Base-by-base conservation (phyloP, 2,888 invertebrate species). In the Eumacrocentrus americanus region DNA sequence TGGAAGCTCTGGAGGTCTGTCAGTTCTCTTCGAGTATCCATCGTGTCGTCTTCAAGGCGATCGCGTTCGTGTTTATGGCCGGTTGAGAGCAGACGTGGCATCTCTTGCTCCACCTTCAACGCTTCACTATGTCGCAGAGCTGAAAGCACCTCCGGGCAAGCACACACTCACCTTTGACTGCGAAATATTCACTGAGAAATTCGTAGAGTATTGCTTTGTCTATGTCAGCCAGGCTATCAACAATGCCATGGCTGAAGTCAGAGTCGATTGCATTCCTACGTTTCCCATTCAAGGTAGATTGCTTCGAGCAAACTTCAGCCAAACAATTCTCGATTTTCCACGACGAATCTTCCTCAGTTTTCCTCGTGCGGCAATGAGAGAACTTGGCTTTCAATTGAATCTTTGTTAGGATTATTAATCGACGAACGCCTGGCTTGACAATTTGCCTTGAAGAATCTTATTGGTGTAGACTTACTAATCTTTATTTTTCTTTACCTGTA, bases 191-290 rank as follows among this genome's bases (percentile, higher is more conserved):
- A 89, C 89, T 51, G 93, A 93, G 80, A 85, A 89, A 51, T 93
- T 88, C 75, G 89, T 92, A 22, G 93, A 93, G 78, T 94, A 92
- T 76, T 94, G 94, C 81, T 94, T 94, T 82, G 90, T 91, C 58
- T 94, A 94, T 80, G 92, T 93, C 29, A 93, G 91, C 37, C 90
- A 92, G 74, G 91, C 92, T 0, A 89, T 91, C 67, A 91, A 90
- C 0, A 92, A 92, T 0, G 93, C 93, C 0, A 92, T 93, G 61
- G 89, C 91, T 2, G 91, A 93, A 75, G 92, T 93, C 11, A 83
- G 91, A 65, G 89, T 90, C 85, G 91, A 92, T 78, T 94, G 94
- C 72, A 86, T 94, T 22, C 93, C 94, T 0, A 93, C 93, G 0
- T 82, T 91, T 66, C 91, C 92, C 0, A 85, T 92, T 6, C 86